Base-by-base conservation (phyloP, 2,797 vertebrate genomes). In the Nannoperca australis region DNA sequence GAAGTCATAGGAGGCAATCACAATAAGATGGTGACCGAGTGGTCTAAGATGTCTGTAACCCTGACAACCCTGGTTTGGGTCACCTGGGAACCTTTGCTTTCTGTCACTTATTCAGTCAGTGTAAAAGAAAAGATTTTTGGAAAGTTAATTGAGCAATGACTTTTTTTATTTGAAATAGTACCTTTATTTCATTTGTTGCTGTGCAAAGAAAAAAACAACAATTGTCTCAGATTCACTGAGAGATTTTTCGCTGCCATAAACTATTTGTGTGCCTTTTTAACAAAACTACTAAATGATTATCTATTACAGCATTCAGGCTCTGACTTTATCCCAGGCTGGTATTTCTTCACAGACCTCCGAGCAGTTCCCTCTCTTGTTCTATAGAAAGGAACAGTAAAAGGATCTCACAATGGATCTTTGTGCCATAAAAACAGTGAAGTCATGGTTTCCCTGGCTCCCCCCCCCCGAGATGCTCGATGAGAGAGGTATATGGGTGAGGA, bases 371-470 rank as follows among this genome's bases (percentile, higher is more conserved):
- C 80, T 65, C 27, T 91, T 64, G 14, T 86, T 94, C 93, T 90
- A 93, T 90, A 91, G 93, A 93, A 85, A 92, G 88, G 93, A 93
- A 92, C 80, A 79, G 92, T 78, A 89, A 88, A 89, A 81, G 56
- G 75, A 88, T 66, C 69, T 81, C 84, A 94, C 90, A 94, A 91
- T 91, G 85, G 84, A 79, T 79, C 89, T 91, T 92, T 93, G 89
- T 94, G 81, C 79, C 36, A 79, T 71, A 85, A 86, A 92, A 91
- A 88, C 87, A 91, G 89, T 90, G 87, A 89, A 91, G 86, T 90
- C 91, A 91, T 88, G 90, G 86, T 92, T 93, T 91, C 91, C 89
- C 96, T 96, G 94, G 95, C 94, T 92, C 91, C 79, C 85, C 86
- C 88, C 89, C 82, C 24, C 24, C 82, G 86, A 94, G 93, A 94